Conservation (phyloP, 1,140 invertebrate genomes). For the Nasonia vitripennis region DNA sequence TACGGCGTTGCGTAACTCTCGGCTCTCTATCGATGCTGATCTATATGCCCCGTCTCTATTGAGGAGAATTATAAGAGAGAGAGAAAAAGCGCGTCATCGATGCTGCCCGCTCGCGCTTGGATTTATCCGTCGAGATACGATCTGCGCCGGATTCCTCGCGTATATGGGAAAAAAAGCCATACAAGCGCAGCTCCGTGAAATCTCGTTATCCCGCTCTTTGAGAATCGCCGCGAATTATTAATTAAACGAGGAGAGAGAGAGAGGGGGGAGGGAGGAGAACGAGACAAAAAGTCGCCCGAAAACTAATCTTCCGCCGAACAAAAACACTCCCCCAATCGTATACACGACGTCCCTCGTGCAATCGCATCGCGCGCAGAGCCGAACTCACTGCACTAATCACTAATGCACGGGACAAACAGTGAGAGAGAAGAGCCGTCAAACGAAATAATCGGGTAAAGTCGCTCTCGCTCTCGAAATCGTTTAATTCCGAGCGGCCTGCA, state of each 20-base stretch:
- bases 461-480: background rate
- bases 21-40: background rate
- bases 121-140: background rate
- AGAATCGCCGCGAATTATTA: background rate
- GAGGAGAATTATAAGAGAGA: background rate
- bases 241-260: background rate
- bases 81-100: background rate
- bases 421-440: background rate
- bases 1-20: background rate
- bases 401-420: slow-evolving; percentile 13
- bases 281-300: background rate
- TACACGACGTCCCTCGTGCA: background rate
- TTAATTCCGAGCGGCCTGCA: background rate
- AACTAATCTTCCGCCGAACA: background rate
- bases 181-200: background rate
- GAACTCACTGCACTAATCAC: slow-evolving; percentile 26
- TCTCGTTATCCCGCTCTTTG: background rate
- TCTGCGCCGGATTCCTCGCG: background rate
- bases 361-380: background rate
- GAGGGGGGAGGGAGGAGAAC: too few relatives aligned
- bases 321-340: background rate
- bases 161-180: background rate
- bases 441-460: slow-evolving; percentile 32
- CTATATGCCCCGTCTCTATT: background rate
- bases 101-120: background rate